These are phyloP conservation scores for Tupaia chinensis DNA, from an alignment of 2,113 vertebrate genomes.

Conservation along the genomic window DNA sequence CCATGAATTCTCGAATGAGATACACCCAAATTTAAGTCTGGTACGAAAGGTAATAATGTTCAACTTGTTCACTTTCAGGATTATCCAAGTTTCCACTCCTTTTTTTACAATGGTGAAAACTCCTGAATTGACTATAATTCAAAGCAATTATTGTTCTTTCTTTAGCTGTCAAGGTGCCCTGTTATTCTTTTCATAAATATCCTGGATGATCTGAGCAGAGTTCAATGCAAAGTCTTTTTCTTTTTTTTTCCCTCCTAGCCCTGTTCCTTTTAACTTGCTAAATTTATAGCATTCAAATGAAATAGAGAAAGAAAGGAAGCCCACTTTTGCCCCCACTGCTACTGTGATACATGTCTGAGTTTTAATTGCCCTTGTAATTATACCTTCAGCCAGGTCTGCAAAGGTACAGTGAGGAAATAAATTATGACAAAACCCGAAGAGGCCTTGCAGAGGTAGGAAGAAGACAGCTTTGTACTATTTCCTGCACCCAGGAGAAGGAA, in stretches of 20 bases:
- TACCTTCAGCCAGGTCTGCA: slow-evolving; percentile 66
- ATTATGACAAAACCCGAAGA: slow-evolving; percentile 40
- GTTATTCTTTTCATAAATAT: slow-evolving; percentile 76
- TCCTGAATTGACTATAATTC: slow-evolving; percentile 72
- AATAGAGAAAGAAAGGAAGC: slow-evolving; percentile 58
- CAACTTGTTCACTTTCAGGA: slow-evolving; percentile 62
- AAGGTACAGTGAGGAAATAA: slow-evolving; percentile 42
- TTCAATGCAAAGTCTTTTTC: slow-evolving; percentile 60
- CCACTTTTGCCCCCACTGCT: slow-evolving; percentile 58
- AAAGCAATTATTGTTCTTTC: slow-evolving; percentile 76
- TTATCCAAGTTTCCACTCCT: slow-evolving; percentile 61
- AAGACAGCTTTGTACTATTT: slow-evolving; percentile 35
- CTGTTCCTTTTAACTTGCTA: slow-evolving; percentile 64
- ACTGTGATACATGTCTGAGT: slow-evolving; percentile 59
- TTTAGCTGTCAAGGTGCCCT: slow-evolving; percentile 69
- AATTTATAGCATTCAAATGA: slow-evolving; percentile 71
- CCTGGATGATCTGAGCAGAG: slow-evolving; percentile 61
- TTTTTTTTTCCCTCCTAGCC: not conserved
- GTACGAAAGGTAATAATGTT: slow-evolving; percentile 65
- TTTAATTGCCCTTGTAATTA: slow-evolving; percentile 78
- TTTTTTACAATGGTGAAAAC: slow-evolving; percentile 67
- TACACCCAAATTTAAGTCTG: slow-evolving; percentile 31
- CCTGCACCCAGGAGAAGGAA: slow-evolving; percentile 40
- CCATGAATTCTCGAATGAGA: slow-evolving; percentile 19
- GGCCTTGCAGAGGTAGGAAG: not conserved